Base-by-base conservation (phyloP, 2,888 invertebrate genomes). In the Trachelus tabidus region DNA sequence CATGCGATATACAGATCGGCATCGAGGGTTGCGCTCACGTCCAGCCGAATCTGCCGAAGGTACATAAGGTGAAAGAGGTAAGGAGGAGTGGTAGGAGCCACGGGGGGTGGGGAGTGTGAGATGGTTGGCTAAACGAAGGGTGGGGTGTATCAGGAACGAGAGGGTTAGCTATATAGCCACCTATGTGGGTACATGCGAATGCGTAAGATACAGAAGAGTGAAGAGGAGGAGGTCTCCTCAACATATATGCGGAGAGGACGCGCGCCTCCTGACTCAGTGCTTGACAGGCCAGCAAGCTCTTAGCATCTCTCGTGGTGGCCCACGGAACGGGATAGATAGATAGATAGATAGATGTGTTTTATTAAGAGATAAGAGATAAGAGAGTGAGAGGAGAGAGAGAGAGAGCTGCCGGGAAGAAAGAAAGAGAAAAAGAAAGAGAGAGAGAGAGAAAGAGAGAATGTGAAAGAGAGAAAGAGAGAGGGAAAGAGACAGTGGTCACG, bases 201-300 rank as follows among this genome's bases (percentile, higher is more conserved):
- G 87, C 87, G 88, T 89, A 87, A 87, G 87, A 88, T 87, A 88
- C 84, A 84, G 75, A 87, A 86, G 84, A 85, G 87, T 79, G 82
- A 79, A 81, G 81, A 77, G 77, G 87, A 87, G 88, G 87, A 86
- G 87, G 87, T 85, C 85, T 87, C 87, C 86, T 87, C 88, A 87
- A 87, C 88, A 90, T 90, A 90, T 90, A 90, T 90, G 90, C 90
- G 88, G 86, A 86, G 89, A 90, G 89, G 88, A 89, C 89, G 88
- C 87, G 89, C 89, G 90, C 87, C 89, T 90, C 86, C 89, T 89
- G 89, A 89, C 88, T 90, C 90, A 91, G 91, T 90, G 90, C 90
- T 90, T 90, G 91, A 90, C 90, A 90, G 87, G 88, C 90, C 87
- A 88, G 89, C 90, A 88, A 90, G 90, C 90, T 90, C 87, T 88